Evolutionary conservation across 2,113 vertebrate genomes (phyloP).

Genomic region (Chascanopsetta lugubris): DNA sequence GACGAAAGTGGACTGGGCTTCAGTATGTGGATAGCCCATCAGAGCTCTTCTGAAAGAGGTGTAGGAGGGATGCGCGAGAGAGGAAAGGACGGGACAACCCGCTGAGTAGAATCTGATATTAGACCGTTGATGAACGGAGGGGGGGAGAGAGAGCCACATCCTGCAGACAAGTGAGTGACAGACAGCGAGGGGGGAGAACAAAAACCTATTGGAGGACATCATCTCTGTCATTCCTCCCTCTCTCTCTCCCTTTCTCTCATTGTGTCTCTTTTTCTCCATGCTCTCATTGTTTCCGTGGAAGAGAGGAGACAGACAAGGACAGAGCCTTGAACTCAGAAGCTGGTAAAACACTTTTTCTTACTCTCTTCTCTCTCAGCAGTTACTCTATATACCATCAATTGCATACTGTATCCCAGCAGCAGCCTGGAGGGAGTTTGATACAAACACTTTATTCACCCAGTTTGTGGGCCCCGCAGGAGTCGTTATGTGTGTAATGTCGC

Average conservation of each 20-base stretch:
- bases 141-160: slow-evolving; percentile 20
- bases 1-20: slow-evolving; percentile 37
- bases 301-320: slow-evolving; percentile 70
- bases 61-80: slow-evolving; percentile 14
- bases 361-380: slow-evolving; percentile 1
- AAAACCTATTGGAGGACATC: slow-evolving; percentile 22
- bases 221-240: slow-evolving; percentile 36
- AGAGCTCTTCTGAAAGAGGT: slow-evolving; percentile 26
- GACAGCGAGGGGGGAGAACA: slow-evolving; percentile 6
- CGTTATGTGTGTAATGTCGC: slow-evolving; percentile 45
- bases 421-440: slow-evolving; percentile 8
- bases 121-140: slow-evolving; percentile 17
- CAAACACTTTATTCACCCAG: slow-evolving; percentile 17
- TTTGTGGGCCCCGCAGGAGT: slow-evolving; percentile 21
- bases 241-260: slow-evolving; percentile 36
- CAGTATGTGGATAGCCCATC: slow-evolving; percentile 17
- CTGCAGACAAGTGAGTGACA: slow-evolving; percentile 12
- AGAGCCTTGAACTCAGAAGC: slow-evolving; percentile 69
- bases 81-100: slow-evolving; percentile 23
- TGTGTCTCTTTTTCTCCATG: slow-evolving; percentile 47
- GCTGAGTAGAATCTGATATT: slow-evolving; percentile 17
- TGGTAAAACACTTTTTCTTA: slow-evolving; percentile 64
- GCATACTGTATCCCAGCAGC: background rate
- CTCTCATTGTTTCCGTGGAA: slow-evolving; percentile 60
- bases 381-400: slow-evolving; percentile 3